Conservation (phyloP, 2,113 vertebrate species). For the Phalacrocorax carbo region DNA sequence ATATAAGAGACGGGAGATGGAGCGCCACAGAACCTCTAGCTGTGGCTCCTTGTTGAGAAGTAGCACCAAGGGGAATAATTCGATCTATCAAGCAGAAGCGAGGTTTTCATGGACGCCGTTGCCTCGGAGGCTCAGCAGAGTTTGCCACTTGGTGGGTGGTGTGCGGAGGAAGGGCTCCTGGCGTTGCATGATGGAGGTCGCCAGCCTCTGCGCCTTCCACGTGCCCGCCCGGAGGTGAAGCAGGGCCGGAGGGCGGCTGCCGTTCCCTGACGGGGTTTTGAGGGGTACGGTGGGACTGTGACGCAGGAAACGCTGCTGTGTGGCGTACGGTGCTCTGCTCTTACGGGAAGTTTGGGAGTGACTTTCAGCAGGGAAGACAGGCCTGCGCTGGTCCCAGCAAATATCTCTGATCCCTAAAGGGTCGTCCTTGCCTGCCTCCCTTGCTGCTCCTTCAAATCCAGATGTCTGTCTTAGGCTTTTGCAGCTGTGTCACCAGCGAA, state of each 20-base stretch:
- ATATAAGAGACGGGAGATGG: fast-evolving
- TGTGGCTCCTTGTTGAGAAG: neutral
- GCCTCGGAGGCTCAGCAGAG: neutral
- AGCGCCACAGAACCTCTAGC: neutral
- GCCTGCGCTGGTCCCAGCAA: neutral
- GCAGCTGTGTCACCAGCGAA: fast-evolving
- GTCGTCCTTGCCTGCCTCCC: neutral
- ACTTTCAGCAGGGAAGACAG: too few relatives aligned
- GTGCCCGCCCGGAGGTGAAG: fast-evolving
- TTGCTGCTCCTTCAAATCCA: neutral
- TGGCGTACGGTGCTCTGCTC: too few relatives aligned
- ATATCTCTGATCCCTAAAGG: fast-evolving
- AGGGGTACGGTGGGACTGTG: fast-evolving
- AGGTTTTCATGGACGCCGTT: neutral
- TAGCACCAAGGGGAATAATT: neutral
- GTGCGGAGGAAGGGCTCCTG: neutral
- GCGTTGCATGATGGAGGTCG: fast-evolving
- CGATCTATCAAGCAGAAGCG: neutral
- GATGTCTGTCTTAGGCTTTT: too few relatives aligned
- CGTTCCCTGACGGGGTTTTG: fast-evolving
- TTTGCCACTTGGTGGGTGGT: neutral
- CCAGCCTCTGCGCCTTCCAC: fast-evolving
- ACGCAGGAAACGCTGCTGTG: neutral
- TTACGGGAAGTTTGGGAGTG: fast-evolving
- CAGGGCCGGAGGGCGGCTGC: fast-evolving